These are phyloP conservation scores for Cyrtorhinus lividipennis DNA, from an alignment of 1,140 invertebrate species.

Conservation along the genomic window DNA sequence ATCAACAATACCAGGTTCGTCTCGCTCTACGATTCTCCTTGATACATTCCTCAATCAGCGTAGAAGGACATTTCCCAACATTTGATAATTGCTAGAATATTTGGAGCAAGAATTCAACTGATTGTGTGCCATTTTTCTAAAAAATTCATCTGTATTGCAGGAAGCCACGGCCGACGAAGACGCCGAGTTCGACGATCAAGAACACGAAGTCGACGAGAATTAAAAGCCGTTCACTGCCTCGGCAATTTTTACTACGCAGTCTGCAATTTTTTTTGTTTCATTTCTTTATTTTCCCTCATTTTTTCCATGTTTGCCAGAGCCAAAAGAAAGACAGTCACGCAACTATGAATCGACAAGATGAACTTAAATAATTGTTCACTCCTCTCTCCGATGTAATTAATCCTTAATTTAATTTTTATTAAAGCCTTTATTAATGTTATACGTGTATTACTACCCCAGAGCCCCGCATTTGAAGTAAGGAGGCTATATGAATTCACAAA, in stretches of 20 bases:
- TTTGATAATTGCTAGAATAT: no score
- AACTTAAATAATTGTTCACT: slow-evolving; percentile 4
- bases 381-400: slow-evolving; percentile 3
- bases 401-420: background rate
- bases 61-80: no score
- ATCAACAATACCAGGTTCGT: slow-evolving; percentile 47
- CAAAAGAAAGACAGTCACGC: slow-evolving; percentile 4
- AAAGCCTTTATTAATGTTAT: slow-evolving; percentile 8
- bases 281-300: no score
- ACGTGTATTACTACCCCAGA: background rate
- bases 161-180: slow-evolving; percentile 70
- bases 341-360: background rate
- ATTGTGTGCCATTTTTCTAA: no score
- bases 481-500: no score
- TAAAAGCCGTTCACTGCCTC: background rate
- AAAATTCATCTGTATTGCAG: no score
- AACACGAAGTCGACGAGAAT: slow-evolving; percentile 42
- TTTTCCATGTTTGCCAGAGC: background rate
- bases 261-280: background rate
- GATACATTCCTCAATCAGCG: no score
- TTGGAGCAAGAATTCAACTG: no score
- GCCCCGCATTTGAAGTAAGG: no score
- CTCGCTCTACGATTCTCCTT: no score
- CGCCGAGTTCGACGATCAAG: slow-evolving; percentile 55
- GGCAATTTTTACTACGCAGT: background rate